phyloP scores from a whole-genome alignment of 2,113 vertebrate genomes.

The Solea solea region DNA sequence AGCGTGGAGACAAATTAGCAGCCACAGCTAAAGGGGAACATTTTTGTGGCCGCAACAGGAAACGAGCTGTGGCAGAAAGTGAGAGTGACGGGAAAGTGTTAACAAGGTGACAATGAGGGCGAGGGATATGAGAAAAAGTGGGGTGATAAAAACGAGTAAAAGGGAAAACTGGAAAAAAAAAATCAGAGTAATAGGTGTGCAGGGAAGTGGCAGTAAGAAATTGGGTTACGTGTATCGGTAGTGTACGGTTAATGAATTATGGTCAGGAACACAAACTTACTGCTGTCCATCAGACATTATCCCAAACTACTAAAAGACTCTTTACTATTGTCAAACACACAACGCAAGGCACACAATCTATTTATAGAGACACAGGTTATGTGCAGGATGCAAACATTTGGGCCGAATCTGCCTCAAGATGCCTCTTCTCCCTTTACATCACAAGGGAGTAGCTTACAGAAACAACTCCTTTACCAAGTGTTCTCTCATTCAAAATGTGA shows the following conservation, averaged over 20 bases:
- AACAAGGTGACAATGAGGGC: conserved; percentile 50
- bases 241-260: not conserved
- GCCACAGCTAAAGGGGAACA: conserved; percentile 25
- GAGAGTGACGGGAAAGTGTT: conserved; percentile 23
- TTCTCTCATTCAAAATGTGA: not conserved
- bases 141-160: not conserved
- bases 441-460: not conserved
- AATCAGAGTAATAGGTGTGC: not conserved
- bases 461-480: conserved; percentile 35
- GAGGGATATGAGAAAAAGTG: conserved; percentile 6
- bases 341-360: conserved; percentile 37
- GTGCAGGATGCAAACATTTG: conserved; percentile 34
- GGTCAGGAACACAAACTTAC: conserved; percentile 11
- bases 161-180: not conserved
- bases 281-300: conserved; percentile 45
- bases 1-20: conserved; percentile 26
- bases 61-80: conserved; percentile 5
- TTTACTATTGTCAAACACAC: conserved; percentile 58
- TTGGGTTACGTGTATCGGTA: not conserved
- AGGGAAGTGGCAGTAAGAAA: conserved; percentile 5
- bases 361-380: conserved; percentile 55
- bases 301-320: conserved; percentile 56
- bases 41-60: conserved; percentile 8
- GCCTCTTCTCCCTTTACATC: conserved; percentile 18
- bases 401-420: conserved; percentile 18